phyloP scores from a whole-genome alignment of 2,113 vertebrate genomes.

The Peucedramus taeniatus region DNA sequence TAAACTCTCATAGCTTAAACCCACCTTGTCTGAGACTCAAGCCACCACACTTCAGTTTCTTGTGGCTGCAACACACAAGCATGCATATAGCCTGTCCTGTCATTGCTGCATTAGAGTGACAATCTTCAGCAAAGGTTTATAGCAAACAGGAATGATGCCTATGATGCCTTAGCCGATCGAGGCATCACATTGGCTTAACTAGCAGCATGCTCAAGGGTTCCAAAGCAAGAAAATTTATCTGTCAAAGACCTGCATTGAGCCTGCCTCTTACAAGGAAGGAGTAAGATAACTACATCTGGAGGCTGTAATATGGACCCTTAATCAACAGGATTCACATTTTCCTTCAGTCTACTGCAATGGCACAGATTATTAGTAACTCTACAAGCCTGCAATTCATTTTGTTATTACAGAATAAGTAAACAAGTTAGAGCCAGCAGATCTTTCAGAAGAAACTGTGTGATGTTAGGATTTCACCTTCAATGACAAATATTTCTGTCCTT shows the following conservation, averaged over 20 bases:
- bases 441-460: not conserved
- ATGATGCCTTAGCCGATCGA: not conserved
- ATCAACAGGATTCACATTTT: not conserved
- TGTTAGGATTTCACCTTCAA: not conserved
- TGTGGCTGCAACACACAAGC: not conserved
- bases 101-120: not conserved
- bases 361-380: not conserved
- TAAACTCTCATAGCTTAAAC: not conserved
- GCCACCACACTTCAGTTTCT: not conserved
- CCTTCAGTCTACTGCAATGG: not conserved
- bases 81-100: not conserved
- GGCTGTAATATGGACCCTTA: not conserved
- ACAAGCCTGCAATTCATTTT: not conserved
- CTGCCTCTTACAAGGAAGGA: not conserved
- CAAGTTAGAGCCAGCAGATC: not conserved
- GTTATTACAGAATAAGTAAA: slow-evolving; percentile 1
- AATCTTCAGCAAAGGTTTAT: not conserved
- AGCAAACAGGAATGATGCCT: not conserved
- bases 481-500: not conserved
- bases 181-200: not conserved
- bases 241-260: not conserved
- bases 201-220: not conserved
- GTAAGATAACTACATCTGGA: not conserved
- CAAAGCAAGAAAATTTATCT: not conserved
- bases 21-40: not conserved